Base-by-base conservation (phyloP, 2,113 vertebrate species). In the Gymnorhina tibicen region DNA sequence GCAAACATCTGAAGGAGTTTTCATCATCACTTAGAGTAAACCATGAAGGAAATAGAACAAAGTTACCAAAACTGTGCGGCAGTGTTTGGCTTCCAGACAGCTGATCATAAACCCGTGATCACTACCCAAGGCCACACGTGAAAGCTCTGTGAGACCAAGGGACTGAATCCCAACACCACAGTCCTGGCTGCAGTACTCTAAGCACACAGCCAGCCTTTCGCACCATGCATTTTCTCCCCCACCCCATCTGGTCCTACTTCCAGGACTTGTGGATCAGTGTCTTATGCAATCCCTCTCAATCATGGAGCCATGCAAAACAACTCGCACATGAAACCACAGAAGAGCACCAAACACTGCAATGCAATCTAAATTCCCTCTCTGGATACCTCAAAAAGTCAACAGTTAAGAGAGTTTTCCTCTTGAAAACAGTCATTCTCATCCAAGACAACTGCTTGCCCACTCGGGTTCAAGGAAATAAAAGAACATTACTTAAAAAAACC, bases 111-210 rank as follows among this genome's bases (percentile, higher is more conserved):
- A 46, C 52, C 17, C 1, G 0, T 18, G 20, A 39, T 60, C 8
- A 14, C 52, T 30, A 39, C 23, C 33, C 26, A 55, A 60, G 56
- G 47, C 32, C 47, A 59, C 42, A 47, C 0, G 0, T 4, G 12
- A 75, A 88, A 93, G 50, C 22, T 59, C 42, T 53, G 32, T 0
- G 0, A 67, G 37, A 72, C 72, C 55, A 67, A 74, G 18, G 8
- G 16, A 67, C n/a, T 6, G 3, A 78, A 77, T 58, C 24, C 35
- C 46, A 81, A 14, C 11, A 28, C 37, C 41, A 35, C 0, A 0
- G 20, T 35, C 47, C 32, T 1, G 1, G 22, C 16, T 80, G 70
- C 81, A 85, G 19, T 7, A 22, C 39, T 41, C 33, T 33, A 63
- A 85, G 46, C 58, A 76, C 52, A 41, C 0, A 52, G 8, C 7